Percentiles rank a stretch among this genome's conserved stretches.
Evolutionary conservation across 2,797 vertebrate species (phyloP).

Genomic region (Hypotaenidia okinawae): DNA sequence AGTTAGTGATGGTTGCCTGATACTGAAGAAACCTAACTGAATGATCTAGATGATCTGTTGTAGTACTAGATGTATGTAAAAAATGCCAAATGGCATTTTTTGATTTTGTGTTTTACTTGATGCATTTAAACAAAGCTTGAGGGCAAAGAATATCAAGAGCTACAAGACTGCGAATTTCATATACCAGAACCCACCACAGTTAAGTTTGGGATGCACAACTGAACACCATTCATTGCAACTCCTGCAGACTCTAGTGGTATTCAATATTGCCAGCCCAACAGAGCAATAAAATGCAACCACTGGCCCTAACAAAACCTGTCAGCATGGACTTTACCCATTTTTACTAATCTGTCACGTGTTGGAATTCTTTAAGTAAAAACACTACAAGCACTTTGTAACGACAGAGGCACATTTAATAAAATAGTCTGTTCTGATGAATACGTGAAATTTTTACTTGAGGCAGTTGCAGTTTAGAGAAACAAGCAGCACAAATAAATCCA

Average conservation of each 20-base stretch:
- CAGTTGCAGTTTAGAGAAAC: neutral
- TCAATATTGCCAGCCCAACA: neutral
- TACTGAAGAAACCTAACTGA: neutral
- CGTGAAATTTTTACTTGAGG: neutral
- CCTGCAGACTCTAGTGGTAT: neutral
- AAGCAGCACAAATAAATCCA: neutral
- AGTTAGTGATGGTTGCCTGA: neutral
- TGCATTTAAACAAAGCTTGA: neutral
- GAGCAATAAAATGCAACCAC: neutral
- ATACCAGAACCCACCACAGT: neutral
- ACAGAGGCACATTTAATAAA: neutral
- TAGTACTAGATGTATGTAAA: neutral
- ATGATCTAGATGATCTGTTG: neutral
- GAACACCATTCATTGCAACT: neutral
- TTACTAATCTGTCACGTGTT: neutral
- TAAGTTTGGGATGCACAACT: neutral
- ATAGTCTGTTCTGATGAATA: neutral
- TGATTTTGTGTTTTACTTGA: neutral
- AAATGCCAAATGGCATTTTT: fast-evolving
- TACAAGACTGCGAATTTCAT: neutral
- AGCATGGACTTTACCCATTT: fast-evolving
- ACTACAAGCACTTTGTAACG: neutral
- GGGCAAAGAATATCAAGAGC: neutral
- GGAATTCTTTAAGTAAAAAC: neutral
- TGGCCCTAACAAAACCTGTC: neutral